Evolutionary conservation across 2,797 vertebrate species (phyloP), one percentile per base, ranked within the genome.

Genomic region (Botia kubotai): DNA sequence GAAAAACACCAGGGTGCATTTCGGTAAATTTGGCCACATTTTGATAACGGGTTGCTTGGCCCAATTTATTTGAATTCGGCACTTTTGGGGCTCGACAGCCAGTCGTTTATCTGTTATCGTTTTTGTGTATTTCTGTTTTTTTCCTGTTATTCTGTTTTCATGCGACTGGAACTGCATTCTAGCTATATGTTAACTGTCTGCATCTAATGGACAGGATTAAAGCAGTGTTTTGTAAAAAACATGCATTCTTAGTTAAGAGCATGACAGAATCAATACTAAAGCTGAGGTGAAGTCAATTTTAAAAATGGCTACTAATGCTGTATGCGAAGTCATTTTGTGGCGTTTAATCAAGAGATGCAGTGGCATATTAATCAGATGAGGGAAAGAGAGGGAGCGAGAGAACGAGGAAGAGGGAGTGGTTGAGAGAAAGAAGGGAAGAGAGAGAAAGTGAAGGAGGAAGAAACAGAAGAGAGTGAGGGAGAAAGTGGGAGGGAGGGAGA

Each of bases 281-380:
- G 48, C 62, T 48, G 19, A 17, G 21, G 2, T 2, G 0, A 14
- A 57, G 72, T 43, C 1, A 2, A 19, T 68, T 68, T 68, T 12
- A 43, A 43, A 68, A 77, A 77, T 14, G 55, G 19, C 11, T 55
- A 16, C n/a, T n/a, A n/a, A n/a, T n/a, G n/a, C n/a, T 13, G 0
- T 60, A 33, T 17, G 26, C 14, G n/a, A 36, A 72, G 26, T 72
- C 57, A 36, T 69, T 77, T 67, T 39, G 75, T 74, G 39, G 70
- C 36, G 48, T 43, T 62, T 70, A 78, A 84, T 84, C 69, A 81
- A 69, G 75, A 63, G 48, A 53, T 19, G 46, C 21, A 72, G 60
- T 36, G 4, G 12, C 26, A 11, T 67, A 77, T 78, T 77, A 62
- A 69, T 74, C 79, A 81, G 43, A 36, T 12, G 60, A 33, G 71